Conservation (phyloP, 23 tunicate species). For the Halocynthia roretzi region DNA sequence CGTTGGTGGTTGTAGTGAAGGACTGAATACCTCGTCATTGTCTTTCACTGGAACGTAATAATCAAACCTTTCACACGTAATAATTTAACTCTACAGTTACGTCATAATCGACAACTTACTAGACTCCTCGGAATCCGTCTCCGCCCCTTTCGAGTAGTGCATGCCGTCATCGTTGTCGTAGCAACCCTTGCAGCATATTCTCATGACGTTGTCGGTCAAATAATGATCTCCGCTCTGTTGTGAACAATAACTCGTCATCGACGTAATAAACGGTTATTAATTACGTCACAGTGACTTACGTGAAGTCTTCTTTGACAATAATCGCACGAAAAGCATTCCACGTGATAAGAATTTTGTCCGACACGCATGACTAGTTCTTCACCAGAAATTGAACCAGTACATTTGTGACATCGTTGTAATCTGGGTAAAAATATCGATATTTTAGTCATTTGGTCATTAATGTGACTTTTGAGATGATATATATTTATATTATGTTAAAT, state of each 20-base stretch:
- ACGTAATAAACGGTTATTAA: neutral
- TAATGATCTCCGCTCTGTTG: conserved; percentile 78
- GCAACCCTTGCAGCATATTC: conserved; percentile 61
- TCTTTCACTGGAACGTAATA: neutral
- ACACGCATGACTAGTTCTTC: conserved; percentile 50
- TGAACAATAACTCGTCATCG: neutral
- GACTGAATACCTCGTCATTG: conserved; percentile 17
- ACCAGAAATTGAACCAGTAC: conserved; percentile 44
- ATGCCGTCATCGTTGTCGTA: conserved; percentile 44
- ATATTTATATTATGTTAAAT: no score
- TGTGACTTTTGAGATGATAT: no score
- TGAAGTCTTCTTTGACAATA: conserved; percentile 45
- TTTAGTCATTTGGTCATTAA: neutral
- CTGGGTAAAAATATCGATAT: conserved; percentile 25
- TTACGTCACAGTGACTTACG: conserved; percentile 14
- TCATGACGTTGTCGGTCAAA: conserved; percentile 22
- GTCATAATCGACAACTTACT: conserved; percentile 1
- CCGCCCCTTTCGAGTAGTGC: conserved; percentile 28
- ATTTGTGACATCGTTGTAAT: conserved; percentile 55
- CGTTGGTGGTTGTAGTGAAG: no score
- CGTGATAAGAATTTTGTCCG: conserved; percentile 54
- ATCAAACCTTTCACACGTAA: no score
- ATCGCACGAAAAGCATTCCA: conserved; percentile 65
- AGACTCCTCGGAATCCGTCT: conserved; percentile 56
- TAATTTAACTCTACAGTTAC: no score